phyloP scores from a whole-genome alignment of 2,888 invertebrate species.

The Cosmopolites sordidus region DNA sequence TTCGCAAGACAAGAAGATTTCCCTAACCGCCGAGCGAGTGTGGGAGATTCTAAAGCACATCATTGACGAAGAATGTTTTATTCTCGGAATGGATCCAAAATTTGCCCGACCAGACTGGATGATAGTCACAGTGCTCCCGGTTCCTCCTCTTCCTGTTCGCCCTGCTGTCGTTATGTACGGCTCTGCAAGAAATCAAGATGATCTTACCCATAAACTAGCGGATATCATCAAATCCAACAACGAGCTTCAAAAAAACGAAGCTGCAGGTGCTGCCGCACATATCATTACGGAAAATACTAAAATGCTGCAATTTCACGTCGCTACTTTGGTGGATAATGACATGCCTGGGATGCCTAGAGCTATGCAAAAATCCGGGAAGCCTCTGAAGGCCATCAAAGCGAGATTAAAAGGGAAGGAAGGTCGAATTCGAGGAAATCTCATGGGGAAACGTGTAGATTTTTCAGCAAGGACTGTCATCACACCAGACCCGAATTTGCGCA shows the following conservation, averaged over 20 bases:
- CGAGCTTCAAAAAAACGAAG: constrained; percentile 91
- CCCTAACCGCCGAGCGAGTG: constrained; percentile 90
- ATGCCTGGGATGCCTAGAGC: constrained; percentile 98
- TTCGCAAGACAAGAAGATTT: constrained; percentile 93
- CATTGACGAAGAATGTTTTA: constrained; percentile 92
- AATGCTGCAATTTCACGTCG: constrained; percentile 97
- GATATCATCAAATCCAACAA: constrained; percentile 99
- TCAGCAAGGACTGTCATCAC: constrained; percentile 98
- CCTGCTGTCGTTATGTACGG: constrained; percentile 99
- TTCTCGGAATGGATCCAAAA: constrained; percentile 93
- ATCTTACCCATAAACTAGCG: constrained; percentile 96
- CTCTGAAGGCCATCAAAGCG: constrained; percentile 95
- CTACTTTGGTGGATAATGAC: constrained; percentile 97
- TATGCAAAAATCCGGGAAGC: constrained; percentile 98
- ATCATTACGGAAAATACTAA: constrained; percentile 95
- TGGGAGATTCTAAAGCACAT: constrained; percentile 96
- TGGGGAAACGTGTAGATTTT: constrained; percentile 99
- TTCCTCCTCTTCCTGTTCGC: constrained; percentile 92
- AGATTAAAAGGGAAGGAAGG: constrained; percentile 98
- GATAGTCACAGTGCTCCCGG: constrained; percentile 95
- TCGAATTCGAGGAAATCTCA: constrained; percentile 96
- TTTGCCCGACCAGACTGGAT: constrained; percentile 99
- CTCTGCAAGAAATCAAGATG: constrained; percentile 98
- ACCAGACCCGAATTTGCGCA: constrained; percentile 90
- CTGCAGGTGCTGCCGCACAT: constrained; percentile 95